phyloP scores from a whole-genome alignment of 92 coral and sea anemone genomes.

The Micromussa lordhowensis region DNA sequence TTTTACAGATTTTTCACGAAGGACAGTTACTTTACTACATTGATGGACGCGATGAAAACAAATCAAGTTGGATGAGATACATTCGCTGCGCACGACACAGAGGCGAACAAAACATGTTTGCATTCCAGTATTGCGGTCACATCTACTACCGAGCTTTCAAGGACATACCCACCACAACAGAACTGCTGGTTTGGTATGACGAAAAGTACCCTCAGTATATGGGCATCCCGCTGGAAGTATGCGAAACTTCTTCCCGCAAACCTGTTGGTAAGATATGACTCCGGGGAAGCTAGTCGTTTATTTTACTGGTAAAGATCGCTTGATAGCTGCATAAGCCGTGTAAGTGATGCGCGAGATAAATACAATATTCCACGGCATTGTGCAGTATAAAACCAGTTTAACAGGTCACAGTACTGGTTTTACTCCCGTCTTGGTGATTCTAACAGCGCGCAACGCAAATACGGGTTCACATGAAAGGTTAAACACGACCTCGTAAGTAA shows the following conservation, averaged over 20 bases:
- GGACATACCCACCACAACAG: slow-evolving; percentile 86
- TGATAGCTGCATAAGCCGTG: background rate
- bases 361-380: background rate
- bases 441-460: background rate
- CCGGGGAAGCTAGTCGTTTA: background rate
- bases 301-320: background rate
- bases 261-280: slow-evolving; percentile 27
- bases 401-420: background rate
- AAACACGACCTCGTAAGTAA: background rate
- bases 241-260: background rate
- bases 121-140: slow-evolving; percentile 88
- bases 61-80: slow-evolving; percentile 95
- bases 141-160: slow-evolving; percentile 86
- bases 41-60: slow-evolving; percentile 89
- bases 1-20: slow-evolving; percentile 80
- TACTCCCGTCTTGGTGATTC: background rate
- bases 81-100: slow-evolving; percentile 88
- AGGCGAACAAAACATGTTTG: slow-evolving; percentile 90
- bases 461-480: background rate
- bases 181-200: slow-evolving; percentile 97
- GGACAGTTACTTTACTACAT: slow-evolving; percentile 81
- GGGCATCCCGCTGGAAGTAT: slow-evolving; percentile 73
- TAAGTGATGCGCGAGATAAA: too few species aligned
- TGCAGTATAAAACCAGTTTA: background rate
- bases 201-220: slow-evolving; percentile 85